Evolutionary conservation across 2,888 invertebrate species (phyloP).

Genomic region (Lithophane leautieri): DNA sequence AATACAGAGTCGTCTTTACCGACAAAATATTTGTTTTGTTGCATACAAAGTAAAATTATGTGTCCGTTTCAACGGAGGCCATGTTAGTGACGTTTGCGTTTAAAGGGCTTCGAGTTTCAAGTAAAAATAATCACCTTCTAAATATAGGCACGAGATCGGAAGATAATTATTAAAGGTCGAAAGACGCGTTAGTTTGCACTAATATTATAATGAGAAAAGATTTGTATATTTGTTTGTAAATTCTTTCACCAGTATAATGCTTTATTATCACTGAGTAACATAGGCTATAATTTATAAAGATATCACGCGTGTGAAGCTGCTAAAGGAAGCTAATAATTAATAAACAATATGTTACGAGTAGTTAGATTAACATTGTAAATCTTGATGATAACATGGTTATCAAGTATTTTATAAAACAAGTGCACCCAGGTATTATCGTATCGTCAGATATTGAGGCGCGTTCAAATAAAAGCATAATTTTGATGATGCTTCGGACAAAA

Average conservation of each 20-base stretch:
- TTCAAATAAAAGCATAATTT: conserved; percentile 69
- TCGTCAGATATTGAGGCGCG: conserved; percentile 54
- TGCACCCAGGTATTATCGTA: conserved; percentile 40
- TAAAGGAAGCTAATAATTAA: neutral
- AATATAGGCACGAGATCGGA: conserved; percentile 14
- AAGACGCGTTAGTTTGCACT: neutral
- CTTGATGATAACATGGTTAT: conserved; percentile 6
- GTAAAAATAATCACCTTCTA: conserved; percentile 14
- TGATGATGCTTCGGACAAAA: conserved; percentile 70
- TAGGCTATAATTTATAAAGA: too few species aligned
- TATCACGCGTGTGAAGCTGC: too few species aligned
- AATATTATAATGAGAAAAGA: too few species aligned
- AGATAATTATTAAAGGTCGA: conserved; percentile 5
- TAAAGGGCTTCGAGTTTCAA: conserved; percentile 8
- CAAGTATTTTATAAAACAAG: conserved; percentile 27
- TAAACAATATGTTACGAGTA: too few species aligned
- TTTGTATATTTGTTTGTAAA: too few species aligned
- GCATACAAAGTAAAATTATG: conserved; percentile 51
- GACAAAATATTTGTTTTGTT: conserved; percentile 48
- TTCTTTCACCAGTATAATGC: too few species aligned
- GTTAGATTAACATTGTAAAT: neutral
- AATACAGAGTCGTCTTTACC: conserved; percentile 54
- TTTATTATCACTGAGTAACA: too few species aligned
- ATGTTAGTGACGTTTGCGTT: conserved; percentile 27
- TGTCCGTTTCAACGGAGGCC: conserved; percentile 32